Percentiles rank a stretch among this genome's conserved stretches.
Conservation (phyloP, 2,797 vertebrate genomes). For the Poecile montanus region DNA sequence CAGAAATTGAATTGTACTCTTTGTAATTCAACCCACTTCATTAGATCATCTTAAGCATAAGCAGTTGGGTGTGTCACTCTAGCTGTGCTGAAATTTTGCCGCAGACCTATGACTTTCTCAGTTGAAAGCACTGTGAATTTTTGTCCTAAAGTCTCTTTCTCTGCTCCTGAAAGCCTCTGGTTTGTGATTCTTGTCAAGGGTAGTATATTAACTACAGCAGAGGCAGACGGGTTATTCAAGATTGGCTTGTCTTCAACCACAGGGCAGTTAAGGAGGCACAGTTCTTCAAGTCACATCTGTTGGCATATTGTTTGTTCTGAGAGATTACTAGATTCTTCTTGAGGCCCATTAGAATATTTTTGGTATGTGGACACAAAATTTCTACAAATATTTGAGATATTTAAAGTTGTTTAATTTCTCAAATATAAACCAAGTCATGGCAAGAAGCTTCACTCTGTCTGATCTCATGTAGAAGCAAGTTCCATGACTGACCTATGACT, state of each 20-base stretch:
- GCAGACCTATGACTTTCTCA: not conserved
- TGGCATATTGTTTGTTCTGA: not conserved
- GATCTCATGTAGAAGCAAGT: constrained; percentile 23
- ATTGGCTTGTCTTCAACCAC: not conserved
- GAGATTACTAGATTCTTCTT: not conserved
- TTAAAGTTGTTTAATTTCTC: not conserved
- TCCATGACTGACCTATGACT: constrained; percentile 9
- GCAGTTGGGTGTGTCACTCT: not conserved
- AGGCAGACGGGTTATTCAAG: not conserved
- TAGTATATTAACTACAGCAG: not conserved
- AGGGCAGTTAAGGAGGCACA: not conserved
- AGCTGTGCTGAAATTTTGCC: not conserved
- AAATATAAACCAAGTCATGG: not conserved
- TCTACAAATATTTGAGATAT: not conserved
- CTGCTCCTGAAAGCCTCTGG: not conserved
- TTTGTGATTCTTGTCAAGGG: not conserved
- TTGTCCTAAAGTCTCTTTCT: not conserved
- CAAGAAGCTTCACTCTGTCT: constrained; percentile 9
- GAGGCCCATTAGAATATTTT: not conserved
- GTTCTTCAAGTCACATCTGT: not conserved
- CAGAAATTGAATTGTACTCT: not conserved
- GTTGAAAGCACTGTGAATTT: not conserved
- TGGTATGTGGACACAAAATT: not conserved
- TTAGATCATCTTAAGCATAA: not conserved
- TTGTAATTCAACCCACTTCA: constrained; percentile 9